Conservation (phyloP, 2,888 invertebrate species). For the Drosophila affinis region DNA sequence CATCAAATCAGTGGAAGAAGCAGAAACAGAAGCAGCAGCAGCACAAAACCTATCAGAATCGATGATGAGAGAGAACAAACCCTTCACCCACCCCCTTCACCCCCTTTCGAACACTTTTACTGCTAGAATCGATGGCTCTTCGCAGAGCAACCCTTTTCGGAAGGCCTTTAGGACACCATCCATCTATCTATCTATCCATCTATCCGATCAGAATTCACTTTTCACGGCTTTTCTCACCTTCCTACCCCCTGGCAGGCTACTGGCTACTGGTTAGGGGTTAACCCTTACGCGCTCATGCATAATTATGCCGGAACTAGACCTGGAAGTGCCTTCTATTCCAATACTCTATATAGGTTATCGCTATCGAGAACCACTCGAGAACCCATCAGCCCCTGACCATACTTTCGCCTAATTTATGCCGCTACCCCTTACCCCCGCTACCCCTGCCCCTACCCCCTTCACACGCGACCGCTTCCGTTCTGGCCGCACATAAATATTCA, state of each 20-base stretch:
- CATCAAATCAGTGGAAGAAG: constrained; percentile 33
- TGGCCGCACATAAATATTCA: constrained; percentile 77
- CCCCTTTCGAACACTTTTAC: neutral
- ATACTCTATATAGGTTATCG: constrained; percentile 24
- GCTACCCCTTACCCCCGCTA: constrained; percentile 12
- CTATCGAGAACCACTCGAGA: constrained; percentile 55
- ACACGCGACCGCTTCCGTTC: constrained; percentile 63
- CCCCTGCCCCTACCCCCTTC: constrained; percentile 22
- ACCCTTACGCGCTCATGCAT: constrained; percentile 65
- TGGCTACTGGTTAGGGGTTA: constrained; percentile 5
- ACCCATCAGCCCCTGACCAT: constrained; percentile 52
- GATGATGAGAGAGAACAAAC: constrained; percentile 14
- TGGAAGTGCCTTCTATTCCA: constrained; percentile 15
- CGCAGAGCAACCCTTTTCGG: neutral
- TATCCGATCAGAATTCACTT: constrained; percentile 20
- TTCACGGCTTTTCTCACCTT: constrained; percentile 28
- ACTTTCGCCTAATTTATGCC: constrained; percentile 78
- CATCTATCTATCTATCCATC: neutral
- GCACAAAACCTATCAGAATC: constrained; percentile 34
- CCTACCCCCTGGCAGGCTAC: constrained; percentile 28
- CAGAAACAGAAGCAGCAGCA: constrained; percentile 13
- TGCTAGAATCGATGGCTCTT: neutral
- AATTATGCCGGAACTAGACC: constrained; percentile 61
- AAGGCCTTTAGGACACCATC: neutral
- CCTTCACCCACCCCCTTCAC: neutral